Percentiles rank a stretch among this genome's conserved stretches.
These are phyloP conservation scores for Theonella swinhoei DNA, from an alignment of 37 sponge, comb jelly and placozoan genomes.

Conservation along the genomic window DNA sequence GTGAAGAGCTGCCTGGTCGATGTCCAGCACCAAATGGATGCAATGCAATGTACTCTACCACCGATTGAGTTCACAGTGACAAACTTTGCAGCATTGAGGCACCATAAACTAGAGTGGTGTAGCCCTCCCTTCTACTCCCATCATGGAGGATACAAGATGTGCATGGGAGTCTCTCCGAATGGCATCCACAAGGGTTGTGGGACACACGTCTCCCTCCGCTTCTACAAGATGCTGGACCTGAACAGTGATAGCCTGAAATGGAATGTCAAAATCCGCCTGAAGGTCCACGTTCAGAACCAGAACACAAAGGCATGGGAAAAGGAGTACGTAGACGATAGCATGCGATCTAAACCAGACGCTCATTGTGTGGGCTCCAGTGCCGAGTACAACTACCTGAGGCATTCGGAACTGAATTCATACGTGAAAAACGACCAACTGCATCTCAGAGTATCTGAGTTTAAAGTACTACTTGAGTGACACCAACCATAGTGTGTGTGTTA, in stretches of 20 bases:
- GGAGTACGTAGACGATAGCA: background rate
- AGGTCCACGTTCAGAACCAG: background rate
- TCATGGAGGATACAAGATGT: background rate
- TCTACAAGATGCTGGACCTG: background rate
- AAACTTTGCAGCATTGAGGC: background rate
- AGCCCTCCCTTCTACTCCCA: background rate
- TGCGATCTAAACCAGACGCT: background rate
- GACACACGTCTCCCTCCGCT: background rate
- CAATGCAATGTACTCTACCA: background rate
- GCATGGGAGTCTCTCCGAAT: background rate
- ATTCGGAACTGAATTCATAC: background rate
- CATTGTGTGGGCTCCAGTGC: background rate
- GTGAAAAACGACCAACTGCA: background rate
- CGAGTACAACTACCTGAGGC: background rate
- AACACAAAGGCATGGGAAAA: background rate
- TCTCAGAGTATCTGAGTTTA: no score
- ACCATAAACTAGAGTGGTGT: background rate
- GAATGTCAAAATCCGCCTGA: background rate
- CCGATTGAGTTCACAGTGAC: background rate
- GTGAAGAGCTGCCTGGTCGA: background rate
- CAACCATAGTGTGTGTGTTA: no score
- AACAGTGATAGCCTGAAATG: background rate
- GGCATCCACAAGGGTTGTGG: background rate
- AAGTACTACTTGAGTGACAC: no score
- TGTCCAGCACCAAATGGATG: background rate